Evolutionary conservation across 2,888 invertebrate species (phyloP), one percentile per base, ranked within the genome.

Genomic region (Campoplex capitator): DNA sequence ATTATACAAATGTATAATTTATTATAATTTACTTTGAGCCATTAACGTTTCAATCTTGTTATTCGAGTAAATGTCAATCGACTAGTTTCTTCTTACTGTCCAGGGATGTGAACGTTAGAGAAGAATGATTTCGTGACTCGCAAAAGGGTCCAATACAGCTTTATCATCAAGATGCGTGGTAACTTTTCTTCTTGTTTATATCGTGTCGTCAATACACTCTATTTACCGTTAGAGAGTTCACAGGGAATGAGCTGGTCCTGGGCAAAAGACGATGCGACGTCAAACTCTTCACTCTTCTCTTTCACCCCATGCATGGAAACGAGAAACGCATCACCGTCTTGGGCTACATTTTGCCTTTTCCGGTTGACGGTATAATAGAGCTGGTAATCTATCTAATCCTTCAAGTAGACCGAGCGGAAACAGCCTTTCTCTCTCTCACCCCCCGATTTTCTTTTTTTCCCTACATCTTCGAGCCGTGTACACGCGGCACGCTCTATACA

Each of bases 301-400:
- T 62, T 16, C 13, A 68, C 71, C 79, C 78, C 70, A 58, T 70
- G 48, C 70, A 58, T 70, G 48, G 70, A 84, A 80, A 48, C 51
- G 83, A 70, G 35, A 68, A 70, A 79, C 28, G 79, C 48, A 80
- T 88, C 77, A 48, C 70, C 58, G 76, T 79, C 70, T 80, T 77
- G 28, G 73, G 65, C 70, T 78, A 80, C 70, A 79, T 85, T 65
- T 56, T 80, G 88, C 84, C 62, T 83, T 77, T 85, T 87, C 80
- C 80, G 85, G 87, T 83, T 81, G 86, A 82, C 85, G 83, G 88
- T 88, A 88, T 90, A 90, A 91, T 91, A 89, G 86, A 87, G 83
- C 88, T 91, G 92, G 92, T 94, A 93, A 94, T 94, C 92, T 91
- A 93, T 93, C 93, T 92, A 93, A 94, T 94, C 92, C 92, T 91